A percentile compares a stretch with the other conserved stretches of the same genome.
These are phyloP conservation scores for Meliscaeva auricollis DNA, from an alignment of 2,888 invertebrate species.

Conservation along the genomic window DNA sequence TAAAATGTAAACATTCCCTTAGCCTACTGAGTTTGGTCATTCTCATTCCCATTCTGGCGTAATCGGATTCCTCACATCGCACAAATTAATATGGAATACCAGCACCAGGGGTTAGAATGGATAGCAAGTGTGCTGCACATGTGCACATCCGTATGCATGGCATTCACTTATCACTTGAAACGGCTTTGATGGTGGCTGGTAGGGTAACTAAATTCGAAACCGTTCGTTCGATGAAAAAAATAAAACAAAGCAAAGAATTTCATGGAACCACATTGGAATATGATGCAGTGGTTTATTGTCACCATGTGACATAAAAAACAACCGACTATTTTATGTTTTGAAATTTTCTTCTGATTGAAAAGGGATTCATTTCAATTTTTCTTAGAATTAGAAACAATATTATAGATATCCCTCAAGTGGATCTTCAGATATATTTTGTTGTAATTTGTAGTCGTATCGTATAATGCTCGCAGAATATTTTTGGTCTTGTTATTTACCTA, in stretches of 20 bases:
- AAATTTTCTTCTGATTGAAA: background rate
- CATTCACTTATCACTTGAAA: slow-evolving; percentile 34
- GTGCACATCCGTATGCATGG: slow-evolving; percentile 39
- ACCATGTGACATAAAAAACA: slow-evolving; percentile 58
- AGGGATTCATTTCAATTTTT: slow-evolving; percentile 37
- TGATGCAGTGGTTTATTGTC: slow-evolving; percentile 54
- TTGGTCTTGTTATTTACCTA: slow-evolving; percentile 16
- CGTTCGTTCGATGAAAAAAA: slow-evolving; percentile 30
- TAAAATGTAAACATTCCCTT: slow-evolving; percentile 41
- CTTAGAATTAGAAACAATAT: slow-evolving; percentile 22
- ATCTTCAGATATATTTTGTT: slow-evolving; percentile 20
- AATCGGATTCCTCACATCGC: slow-evolving; percentile 58
- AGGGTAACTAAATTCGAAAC: slow-evolving; percentile 41
- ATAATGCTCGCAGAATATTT: slow-evolving; percentile 1
- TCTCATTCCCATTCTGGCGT: slow-evolving; percentile 9
- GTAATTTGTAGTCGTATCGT: slow-evolving; percentile 13
- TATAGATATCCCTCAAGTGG: slow-evolving; percentile 28
- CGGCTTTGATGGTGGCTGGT: slow-evolving; percentile 10
- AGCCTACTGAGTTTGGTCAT: slow-evolving; percentile 15
- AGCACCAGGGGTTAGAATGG: background rate
- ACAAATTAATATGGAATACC: background rate
- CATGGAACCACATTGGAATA: slow-evolving; percentile 51
- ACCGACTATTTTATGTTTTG: slow-evolving; percentile 33
- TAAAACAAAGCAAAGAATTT: slow-evolving; percentile 50
- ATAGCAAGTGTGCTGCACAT: slow-evolving; percentile 59